These are phyloP conservation scores for Pollenia griseotomentosa DNA, from an alignment of 2,888 invertebrate species.

Conservation along the genomic window DNA sequence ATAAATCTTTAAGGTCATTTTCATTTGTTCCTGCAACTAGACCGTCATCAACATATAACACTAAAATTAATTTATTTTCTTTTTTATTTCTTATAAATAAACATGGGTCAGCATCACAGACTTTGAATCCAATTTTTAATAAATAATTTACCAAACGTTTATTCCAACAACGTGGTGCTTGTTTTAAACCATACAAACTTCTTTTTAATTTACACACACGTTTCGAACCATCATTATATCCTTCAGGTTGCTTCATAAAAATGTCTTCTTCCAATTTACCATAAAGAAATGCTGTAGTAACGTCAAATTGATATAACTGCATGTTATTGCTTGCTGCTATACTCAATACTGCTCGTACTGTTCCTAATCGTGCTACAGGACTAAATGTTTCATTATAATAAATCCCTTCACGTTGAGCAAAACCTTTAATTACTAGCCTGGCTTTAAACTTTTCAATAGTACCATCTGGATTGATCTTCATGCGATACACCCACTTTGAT, in stretches of 20 bases:
- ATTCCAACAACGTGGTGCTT: not conserved
- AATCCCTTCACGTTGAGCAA: not conserved
- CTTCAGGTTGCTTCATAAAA: too few relatives aligned
- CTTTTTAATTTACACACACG: slow-evolving; percentile 5
- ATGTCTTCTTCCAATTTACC: too few relatives aligned
- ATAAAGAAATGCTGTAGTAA: too few relatives aligned
- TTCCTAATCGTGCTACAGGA: not conserved
- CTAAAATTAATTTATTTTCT: too few relatives aligned
- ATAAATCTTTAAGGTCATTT: not conserved
- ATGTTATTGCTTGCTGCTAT: too few relatives aligned
- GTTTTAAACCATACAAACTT: not conserved
- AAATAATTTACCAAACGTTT: too few relatives aligned
- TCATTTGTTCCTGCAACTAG: not conserved
- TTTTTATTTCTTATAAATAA: too few relatives aligned
- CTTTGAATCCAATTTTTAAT: too few relatives aligned
- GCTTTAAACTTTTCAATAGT: not conserved
- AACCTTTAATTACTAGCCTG: slow-evolving; percentile 14
- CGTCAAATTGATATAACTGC: too few relatives aligned
- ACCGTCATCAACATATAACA: not conserved
- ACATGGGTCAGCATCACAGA: too few relatives aligned
- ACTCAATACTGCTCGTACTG: too few relatives aligned
- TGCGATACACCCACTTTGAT: not conserved
- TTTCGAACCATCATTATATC: too few relatives aligned
- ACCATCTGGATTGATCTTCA: not conserved
- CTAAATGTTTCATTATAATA: slow-evolving; percentile 16